Percentiles rank a stretch among this genome's conserved stretches.
Conservation (phyloP, 2,113 vertebrate genomes). For the Passerina amoena region DNA sequence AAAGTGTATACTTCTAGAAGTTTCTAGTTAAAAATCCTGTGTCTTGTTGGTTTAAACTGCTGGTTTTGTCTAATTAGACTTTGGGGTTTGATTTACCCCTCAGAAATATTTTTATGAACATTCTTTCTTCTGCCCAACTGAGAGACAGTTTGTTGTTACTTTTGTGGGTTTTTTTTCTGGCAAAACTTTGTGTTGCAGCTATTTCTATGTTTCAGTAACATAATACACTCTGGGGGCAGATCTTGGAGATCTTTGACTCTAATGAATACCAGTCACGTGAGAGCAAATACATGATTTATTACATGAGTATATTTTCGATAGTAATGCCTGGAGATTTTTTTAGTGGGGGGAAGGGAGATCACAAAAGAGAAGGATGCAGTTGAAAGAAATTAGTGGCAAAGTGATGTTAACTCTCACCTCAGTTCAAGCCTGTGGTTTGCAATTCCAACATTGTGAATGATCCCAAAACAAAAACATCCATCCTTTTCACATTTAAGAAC, state of each 20-base stretch:
- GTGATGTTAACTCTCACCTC: constrained; percentile 18
- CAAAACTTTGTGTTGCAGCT: constrained; percentile 54
- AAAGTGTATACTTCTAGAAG: not conserved
- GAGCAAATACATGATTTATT: constrained; percentile 66
- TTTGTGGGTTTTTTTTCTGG: constrained; percentile 29
- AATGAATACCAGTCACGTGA: constrained; percentile 56
- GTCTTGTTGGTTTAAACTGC: constrained; percentile 31
- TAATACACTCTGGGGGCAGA: constrained; percentile 62
- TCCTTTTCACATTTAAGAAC: constrained; percentile 27
- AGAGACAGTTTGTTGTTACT: constrained; percentile 67
- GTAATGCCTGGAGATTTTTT: constrained; percentile 3
- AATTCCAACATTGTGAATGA: not conserved
- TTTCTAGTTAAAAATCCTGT: constrained; percentile 11
- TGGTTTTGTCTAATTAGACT: constrained; percentile 65
- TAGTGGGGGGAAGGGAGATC: not conserved
- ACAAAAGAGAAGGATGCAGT: not conserved
- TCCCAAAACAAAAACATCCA: constrained; percentile 30
- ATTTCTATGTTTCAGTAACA: constrained; percentile 69
- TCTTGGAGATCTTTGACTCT: constrained; percentile 51
- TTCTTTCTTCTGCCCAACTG: constrained; percentile 64
- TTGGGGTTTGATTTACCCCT: constrained; percentile 21
- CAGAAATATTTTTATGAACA: constrained; percentile 64
- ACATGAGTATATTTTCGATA: constrained; percentile 39
- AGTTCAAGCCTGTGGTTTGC: constrained; percentile 16
- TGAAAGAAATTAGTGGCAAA: constrained; percentile 25